Evolutionary conservation across 2,797 vertebrate genomes (phyloP).

Genomic region (Champsocephalus gunnari): DNA sequence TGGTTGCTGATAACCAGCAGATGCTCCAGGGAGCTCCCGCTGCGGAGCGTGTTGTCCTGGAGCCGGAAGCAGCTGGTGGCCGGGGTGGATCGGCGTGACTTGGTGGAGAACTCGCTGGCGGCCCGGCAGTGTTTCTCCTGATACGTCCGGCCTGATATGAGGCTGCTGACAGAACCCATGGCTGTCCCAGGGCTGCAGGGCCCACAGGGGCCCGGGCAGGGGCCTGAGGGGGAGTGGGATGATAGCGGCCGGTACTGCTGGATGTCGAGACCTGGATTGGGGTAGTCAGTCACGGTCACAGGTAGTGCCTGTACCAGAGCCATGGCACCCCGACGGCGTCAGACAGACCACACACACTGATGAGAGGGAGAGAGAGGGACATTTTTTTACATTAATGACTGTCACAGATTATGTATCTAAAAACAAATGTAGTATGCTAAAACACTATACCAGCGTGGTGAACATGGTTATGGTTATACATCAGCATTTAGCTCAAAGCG

Average conservation of each 20-base stretch:
- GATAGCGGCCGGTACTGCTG: conserved; percentile 78
- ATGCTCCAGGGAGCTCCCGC: conserved; percentile 88
- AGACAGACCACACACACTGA: conserved; percentile 81
- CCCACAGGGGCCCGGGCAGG: conserved; percentile 64
- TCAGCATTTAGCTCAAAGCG: too few relatives aligned
- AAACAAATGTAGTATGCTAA: too few relatives aligned
- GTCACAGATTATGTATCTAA: too few relatives aligned
- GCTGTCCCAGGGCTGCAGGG: conserved; percentile 70
- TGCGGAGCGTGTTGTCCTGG: conserved; percentile 82
- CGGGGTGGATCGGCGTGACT: conserved; percentile 83
- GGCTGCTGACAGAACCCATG: conserved; percentile 98
- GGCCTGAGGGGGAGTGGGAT: conserved; percentile 69
- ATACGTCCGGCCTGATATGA: conserved; percentile 92
- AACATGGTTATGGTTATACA: too few relatives aligned
- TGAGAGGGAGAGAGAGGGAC: conserved; percentile 18
- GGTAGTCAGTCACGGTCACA: conserved; percentile 88
- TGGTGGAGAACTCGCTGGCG: conserved; percentile 81
- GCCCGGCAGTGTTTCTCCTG: conserved; percentile 87
- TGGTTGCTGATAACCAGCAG: conserved; percentile 84
- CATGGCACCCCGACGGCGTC: conserved; percentile 84
- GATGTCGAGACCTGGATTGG: conserved; percentile 81
- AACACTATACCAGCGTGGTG: too few relatives aligned
- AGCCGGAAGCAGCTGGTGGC: conserved; percentile 88
- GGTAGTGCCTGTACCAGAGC: conserved; percentile 95
- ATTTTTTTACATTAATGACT: neutral